Conservation (phyloP, 2,113 vertebrate species). For the Pseudopodoces humilis region DNA sequence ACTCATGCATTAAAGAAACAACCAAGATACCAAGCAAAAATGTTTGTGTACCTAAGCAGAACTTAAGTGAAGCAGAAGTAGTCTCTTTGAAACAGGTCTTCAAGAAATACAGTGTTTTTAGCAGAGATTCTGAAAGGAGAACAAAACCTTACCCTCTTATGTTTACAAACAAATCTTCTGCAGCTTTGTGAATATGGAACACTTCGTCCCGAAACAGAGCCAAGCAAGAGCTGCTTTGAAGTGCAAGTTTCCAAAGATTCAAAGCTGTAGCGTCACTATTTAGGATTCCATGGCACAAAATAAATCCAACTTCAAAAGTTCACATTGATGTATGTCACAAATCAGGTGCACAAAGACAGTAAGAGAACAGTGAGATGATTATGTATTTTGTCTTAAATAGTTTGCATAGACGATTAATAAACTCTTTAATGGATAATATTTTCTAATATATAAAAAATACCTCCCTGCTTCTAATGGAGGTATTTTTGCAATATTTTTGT, state of each 20-base stretch:
- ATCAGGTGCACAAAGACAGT: neutral
- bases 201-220: constrained; percentile 97
- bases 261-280: constrained; percentile 92
- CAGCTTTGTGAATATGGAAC: constrained; percentile 98
- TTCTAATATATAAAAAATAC: neutral
- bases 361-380: neutral
- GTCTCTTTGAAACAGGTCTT: neutral
- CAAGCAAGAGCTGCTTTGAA: constrained; percentile 97
- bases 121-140: neutral
- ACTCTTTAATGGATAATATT: neutral
- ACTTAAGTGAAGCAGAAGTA: neutral
- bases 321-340: neutral
- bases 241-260: constrained; percentile 95
- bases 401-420: neutral
- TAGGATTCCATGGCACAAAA: constrained; percentile 92
- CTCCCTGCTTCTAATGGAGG: neutral
- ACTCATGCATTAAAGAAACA: neutral
- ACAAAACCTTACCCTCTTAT: constrained; percentile 86
- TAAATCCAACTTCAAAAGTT: constrained; percentile 88
- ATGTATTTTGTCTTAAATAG: neutral
- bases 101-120: neutral
- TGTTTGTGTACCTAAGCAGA: neutral
- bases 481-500: neutral
- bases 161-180: constrained; percentile 97
- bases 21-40: neutral